Percentiles rank a stretch among this genome's conserved stretches.
Conservation (phyloP, 2,888 invertebrate genomes). For the Sphaeridia pumilis region DNA sequence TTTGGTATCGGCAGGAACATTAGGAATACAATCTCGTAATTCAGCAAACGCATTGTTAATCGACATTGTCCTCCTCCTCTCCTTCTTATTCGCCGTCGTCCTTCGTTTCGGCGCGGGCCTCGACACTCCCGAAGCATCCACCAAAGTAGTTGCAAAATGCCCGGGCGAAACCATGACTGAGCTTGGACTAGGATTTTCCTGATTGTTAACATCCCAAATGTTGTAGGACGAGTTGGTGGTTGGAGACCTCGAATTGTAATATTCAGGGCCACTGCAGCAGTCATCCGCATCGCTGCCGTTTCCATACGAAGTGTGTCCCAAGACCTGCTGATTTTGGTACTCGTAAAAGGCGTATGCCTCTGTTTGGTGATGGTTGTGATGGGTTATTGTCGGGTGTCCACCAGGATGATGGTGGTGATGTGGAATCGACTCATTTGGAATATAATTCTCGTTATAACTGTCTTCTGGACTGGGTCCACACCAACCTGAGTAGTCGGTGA, state of each 20-base stretch:
- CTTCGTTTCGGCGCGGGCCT: conserved; percentile 54
- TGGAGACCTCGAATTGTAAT: conserved; percentile 7
- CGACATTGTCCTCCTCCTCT: conserved; percentile 77
- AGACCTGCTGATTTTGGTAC: conserved; percentile 12
- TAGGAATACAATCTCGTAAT: conserved; percentile 85
- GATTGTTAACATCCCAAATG: conserved; percentile 14
- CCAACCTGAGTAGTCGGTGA: conserved; percentile 26
- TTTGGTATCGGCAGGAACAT: conserved; percentile 91
- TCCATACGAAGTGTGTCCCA: background rate
- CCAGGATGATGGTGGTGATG: conserved; percentile 6
- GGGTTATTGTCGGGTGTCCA: background rate
- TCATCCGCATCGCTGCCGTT: conserved; percentile 13
- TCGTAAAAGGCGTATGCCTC: conserved; percentile 16
- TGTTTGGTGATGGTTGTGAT: background rate
- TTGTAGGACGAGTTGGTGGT: conserved; percentile 8
- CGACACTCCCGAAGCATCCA: background rate
- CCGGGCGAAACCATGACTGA: conserved; percentile 8
- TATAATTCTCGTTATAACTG: conserved; percentile 26
- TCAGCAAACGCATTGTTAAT: conserved; percentile 93
- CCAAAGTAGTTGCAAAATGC: background rate
- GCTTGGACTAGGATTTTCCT: conserved; percentile 12
- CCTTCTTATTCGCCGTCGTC: conserved; percentile 89
- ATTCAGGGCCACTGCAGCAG: conserved; percentile 17
- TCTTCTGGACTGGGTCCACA: conserved; percentile 24
- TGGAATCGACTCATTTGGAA: conserved; percentile 17